Conservation (phyloP, 64 coral and sea anemone species). For the Montipora capricornis region DNA sequence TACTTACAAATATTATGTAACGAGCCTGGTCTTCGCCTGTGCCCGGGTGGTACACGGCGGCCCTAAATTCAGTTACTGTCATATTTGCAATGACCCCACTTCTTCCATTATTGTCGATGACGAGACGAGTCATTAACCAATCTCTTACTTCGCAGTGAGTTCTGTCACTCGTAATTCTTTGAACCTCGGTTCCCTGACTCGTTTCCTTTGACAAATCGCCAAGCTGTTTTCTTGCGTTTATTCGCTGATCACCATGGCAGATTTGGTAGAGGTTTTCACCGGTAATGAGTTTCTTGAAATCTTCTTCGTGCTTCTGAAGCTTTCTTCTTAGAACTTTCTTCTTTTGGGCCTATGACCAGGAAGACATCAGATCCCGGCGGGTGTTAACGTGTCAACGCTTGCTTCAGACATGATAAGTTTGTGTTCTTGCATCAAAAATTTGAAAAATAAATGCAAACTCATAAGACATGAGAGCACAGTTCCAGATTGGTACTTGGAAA, state of each 20-base stretch:
- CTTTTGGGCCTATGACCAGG: conserved; percentile 68
- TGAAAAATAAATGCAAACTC: conserved; percentile 57
- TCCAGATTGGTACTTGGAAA: conserved; percentile 59
- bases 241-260: conserved; percentile 58
- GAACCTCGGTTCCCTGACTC: conserved; percentile 14
- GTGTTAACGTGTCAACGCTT: conserved; percentile 45
- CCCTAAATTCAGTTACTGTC: conserved; percentile 58
- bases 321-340: conserved; percentile 46
- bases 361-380: conserved; percentile 62
- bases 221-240: conserved; percentile 30
- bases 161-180: conserved; percentile 44
- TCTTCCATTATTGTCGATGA: conserved; percentile 76
- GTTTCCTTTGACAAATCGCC: conserved; percentile 49
- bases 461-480: conserved; percentile 68
- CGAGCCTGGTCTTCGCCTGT: conserved; percentile 62
- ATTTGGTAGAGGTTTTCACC: conserved; percentile 44
- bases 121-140: conserved; percentile 59
- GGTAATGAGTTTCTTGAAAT: conserved; percentile 40
- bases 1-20: conserved; percentile 47
- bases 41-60: conserved; percentile 53
- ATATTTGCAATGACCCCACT: conserved; percentile 69
- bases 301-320: conserved; percentile 56
- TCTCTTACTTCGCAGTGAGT: conserved; percentile 59
- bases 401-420: conserved; percentile 42
- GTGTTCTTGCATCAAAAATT: conserved; percentile 55